phyloP scores from a whole-genome alignment of 2,113 vertebrate genomes.

The Steatornis caripensis region DNA sequence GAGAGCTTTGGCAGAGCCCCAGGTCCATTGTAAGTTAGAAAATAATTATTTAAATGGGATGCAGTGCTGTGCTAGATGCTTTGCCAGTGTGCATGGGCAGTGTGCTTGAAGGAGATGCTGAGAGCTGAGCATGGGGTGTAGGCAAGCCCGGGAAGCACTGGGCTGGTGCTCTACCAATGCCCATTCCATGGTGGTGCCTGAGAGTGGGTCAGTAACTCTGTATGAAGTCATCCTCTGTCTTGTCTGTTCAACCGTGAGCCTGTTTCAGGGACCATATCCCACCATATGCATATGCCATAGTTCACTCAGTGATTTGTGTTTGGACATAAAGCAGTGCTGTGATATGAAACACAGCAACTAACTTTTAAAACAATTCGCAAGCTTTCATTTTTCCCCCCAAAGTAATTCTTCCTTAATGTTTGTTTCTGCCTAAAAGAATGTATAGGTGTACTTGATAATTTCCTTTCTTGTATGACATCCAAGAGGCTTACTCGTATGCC shows the following conservation, averaged over 20 bases:
- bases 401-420: neutral
- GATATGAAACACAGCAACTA: neutral
- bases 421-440: neutral
- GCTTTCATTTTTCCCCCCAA: neutral
- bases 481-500: neutral
- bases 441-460: neutral
- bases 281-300: rapidly evolving
- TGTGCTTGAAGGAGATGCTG: neutral
- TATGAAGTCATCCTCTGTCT: neutral
- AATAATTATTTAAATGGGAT: neutral
- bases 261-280: neutral
- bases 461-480: neutral
- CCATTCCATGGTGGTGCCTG: rapidly evolving
- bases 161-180: neutral
- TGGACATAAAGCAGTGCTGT: rapidly evolving
- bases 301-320: rapidly evolving
- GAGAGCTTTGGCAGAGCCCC: neutral
- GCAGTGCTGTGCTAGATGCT: neutral
- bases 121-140: rapidly evolving
- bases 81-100: neutral
- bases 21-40: neutral
- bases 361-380: neutral
- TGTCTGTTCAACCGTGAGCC: neutral
- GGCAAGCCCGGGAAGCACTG: neutral
- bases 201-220: neutral